A percentile compares a stretch with the other conserved stretches of the same genome.
Conservation (phyloP, 2,113 vertebrate species). For the Danionella cerebrum region DNA sequence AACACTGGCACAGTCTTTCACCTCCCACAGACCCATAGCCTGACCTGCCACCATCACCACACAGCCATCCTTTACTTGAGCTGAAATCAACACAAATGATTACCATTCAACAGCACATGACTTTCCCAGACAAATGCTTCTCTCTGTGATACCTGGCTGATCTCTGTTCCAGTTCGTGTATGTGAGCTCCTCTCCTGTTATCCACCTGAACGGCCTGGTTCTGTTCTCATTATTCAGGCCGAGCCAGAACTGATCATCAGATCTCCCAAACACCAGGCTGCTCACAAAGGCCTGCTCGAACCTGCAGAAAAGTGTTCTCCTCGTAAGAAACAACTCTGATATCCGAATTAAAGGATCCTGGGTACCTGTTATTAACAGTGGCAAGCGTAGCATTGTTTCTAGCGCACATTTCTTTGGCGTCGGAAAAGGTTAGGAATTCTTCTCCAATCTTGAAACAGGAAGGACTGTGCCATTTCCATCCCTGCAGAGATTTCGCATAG, state of each 20-base stretch:
- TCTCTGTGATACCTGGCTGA: conserved; percentile 75
- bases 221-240: conserved; percentile 75
- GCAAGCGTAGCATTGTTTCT: conserved; percentile 70
- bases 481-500: conserved; percentile 55
- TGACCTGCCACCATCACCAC: conserved; percentile 81
- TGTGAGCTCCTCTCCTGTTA: conserved; percentile 76
- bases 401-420: conserved; percentile 74
- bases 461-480: conserved; percentile 95
- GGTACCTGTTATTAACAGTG: conserved; percentile 83
- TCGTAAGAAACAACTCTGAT: no score
- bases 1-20: conserved; percentile 56
- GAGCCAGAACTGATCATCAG: conserved; percentile 81
- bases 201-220: conserved; percentile 77
- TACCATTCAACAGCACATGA: no score
- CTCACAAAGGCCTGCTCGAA: conserved; percentile 92
- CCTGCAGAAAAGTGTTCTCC: conserved; percentile 55
- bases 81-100: no score
- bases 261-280: conserved; percentile 82
- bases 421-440: conserved; percentile 70
- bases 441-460: conserved; percentile 90
- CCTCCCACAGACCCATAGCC: conserved; percentile 88
- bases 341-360: no score
- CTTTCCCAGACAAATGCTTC: not conserved
- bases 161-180: conserved; percentile 94
- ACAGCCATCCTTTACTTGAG: conserved; percentile 74